phyloP scores from a whole-genome alignment of 2,888 invertebrate species.

The Macaria liturata region DNA sequence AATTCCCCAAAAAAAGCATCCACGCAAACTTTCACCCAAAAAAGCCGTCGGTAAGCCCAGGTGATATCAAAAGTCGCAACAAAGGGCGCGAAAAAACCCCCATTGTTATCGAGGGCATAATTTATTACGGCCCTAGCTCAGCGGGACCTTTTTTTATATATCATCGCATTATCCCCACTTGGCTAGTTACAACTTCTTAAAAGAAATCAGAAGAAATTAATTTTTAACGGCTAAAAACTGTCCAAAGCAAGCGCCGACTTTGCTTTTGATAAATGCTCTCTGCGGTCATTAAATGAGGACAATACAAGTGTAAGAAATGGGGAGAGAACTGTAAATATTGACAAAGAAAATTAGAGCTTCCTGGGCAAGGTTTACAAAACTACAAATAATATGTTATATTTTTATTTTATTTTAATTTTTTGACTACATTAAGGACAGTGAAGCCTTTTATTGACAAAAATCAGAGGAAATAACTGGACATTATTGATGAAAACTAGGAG shows the following conservation, averaged over 20 bases:
- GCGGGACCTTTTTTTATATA: conserved; percentile 83
- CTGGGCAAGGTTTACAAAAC: too few relatives aligned
- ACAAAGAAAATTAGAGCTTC: too few relatives aligned
- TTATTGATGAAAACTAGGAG: too few relatives aligned
- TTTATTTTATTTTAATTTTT: not conserved
- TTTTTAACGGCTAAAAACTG: conserved; percentile 79
- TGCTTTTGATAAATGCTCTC: conserved; percentile 67
- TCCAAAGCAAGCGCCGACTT: conserved; percentile 73
- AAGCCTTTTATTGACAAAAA: too few relatives aligned
- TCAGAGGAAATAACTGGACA: too few relatives aligned
- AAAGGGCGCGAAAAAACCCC: conserved; percentile 81
- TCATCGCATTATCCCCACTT: conserved; percentile 83
- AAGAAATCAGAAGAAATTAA: conserved; percentile 82
- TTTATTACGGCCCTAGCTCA: conserved; percentile 79
- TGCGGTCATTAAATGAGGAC: conserved; percentile 28
- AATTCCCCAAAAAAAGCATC: too few relatives aligned
- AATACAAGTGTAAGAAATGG: conserved; percentile 12
- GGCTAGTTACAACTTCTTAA: conserved; percentile 83
- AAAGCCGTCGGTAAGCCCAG: conserved; percentile 60
- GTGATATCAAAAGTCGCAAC: conserved; percentile 83
- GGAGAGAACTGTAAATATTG: conserved; percentile 1
- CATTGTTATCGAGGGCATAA: conserved; percentile 84
- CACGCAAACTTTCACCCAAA: conserved; percentile 23
- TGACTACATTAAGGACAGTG: too few relatives aligned
- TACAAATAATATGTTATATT: not conserved